Base-by-base conservation (phyloP, 2,888 invertebrate species). In the Blera fallax region DNA sequence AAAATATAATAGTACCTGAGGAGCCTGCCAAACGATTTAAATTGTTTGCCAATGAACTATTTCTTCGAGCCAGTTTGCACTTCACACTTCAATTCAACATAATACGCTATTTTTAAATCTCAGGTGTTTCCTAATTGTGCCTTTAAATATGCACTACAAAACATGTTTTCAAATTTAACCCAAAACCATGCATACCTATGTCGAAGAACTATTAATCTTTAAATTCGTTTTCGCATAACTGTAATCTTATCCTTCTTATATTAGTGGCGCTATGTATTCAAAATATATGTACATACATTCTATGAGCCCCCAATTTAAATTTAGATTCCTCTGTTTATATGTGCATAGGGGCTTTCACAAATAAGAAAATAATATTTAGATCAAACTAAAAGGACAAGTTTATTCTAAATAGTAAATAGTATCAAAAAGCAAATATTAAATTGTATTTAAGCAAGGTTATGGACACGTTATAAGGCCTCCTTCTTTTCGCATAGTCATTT, bases 241-340 rank as follows among this genome's bases (percentile, higher is more conserved):
- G 79, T 79, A 79, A 79, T 64, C 54, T 72, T 65, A 79, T 79
- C 72, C 56, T 58, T 79, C 34, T 54, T 54, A 64, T 21, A 43
- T 62, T 48, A 14, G 27, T 50, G 37, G 27, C 29, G 24, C 11
- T 70, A 56, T 56, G 14, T 56, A 24, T 45, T n/a, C 29, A n/a
- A 69, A 11, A 43, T 69, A 18, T 69, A 29, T 54, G 29, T 40
- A 43, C 54, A 18, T 69, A 29, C 43, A 43, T 40, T 40, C 54
- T 60, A 16, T 48, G 27, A 48, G 16, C 40, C 24, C 29, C n/a
- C n/a, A 48, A 48, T 67, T 67, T 76, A 76, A 67, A 76, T n/a
- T 67, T 76, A 76, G 76, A 65, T 54, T 56, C 27, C 34, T 40
- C 64, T 21, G 50, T 40, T 62, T 50, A 32, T 54, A 43, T 64